phyloP scores from a whole-genome alignment of 2,113 vertebrate species.

The Sphyrna mokarran region DNA sequence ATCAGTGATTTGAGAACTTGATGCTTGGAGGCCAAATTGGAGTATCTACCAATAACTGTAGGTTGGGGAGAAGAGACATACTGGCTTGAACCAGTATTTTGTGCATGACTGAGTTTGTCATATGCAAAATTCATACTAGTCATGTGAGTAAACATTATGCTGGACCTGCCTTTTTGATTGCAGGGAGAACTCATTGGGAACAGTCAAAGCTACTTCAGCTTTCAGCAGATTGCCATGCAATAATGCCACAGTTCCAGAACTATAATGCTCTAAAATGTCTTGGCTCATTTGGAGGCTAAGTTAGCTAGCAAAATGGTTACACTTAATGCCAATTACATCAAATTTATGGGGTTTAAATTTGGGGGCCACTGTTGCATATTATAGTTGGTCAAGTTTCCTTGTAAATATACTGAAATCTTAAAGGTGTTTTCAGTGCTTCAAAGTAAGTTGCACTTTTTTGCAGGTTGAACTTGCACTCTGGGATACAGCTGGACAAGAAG shows the following conservation, averaged over 20 bases:
- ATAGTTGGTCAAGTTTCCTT: neutral
- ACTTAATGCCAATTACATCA: neutral
- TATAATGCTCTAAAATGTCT: neutral
- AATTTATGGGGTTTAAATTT: neutral
- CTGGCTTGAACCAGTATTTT: no score
- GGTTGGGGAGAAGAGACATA: neutral
- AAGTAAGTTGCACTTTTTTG: neutral
- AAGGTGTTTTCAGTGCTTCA: neutral
- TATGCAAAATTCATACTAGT: no score
- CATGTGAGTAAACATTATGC: no score
- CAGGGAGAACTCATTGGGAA: neutral
- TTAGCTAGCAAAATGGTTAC: neutral
- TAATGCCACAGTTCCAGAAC: neutral
- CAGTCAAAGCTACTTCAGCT: neutral
- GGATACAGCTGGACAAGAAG: constrained; percentile 96
- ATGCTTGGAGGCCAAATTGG: no score
- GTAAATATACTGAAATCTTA: neutral
- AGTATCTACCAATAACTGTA: no score
- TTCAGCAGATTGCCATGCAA: neutral
- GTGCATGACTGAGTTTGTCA: no score
- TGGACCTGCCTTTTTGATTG: no score
- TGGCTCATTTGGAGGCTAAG: neutral
- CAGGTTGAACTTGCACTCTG: constrained; percentile 94
- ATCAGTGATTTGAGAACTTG: no score
- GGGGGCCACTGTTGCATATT: neutral